These are phyloP conservation scores for Melanargia galathea DNA, from an alignment of 2,888 invertebrate genomes.

Conservation along the genomic window DNA sequence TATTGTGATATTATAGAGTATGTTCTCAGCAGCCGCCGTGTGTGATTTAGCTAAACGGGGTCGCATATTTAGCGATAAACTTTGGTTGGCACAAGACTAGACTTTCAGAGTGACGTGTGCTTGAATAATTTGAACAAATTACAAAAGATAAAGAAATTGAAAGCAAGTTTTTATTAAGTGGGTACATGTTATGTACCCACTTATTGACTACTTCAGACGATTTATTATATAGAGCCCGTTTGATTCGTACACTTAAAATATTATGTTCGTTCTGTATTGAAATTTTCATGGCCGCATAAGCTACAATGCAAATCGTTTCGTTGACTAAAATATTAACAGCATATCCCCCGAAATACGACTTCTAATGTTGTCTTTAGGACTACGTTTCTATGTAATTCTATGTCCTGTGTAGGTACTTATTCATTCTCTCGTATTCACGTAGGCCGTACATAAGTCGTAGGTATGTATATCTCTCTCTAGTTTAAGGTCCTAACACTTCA, in stretches of 20 bases:
- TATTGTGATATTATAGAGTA: background rate
- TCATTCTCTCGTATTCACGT: no score
- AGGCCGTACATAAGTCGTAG: no score
- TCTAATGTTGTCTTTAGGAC: background rate
- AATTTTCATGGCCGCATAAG: conserved; percentile 1
- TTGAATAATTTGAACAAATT: no score
- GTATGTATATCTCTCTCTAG: no score
- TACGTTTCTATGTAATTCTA: background rate
- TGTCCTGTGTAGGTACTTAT: background rate
- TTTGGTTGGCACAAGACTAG: background rate
- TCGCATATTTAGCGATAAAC: background rate
- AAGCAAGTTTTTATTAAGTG: no score
- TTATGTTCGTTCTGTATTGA: background rate
- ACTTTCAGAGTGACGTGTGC: background rate
- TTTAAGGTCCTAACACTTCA: no score
- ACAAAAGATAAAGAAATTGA: no score
- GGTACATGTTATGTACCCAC: no score
- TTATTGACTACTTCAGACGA: no score
- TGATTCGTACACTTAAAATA: background rate
- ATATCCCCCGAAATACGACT: background rate
- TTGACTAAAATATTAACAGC: background rate
- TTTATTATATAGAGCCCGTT: background rate
- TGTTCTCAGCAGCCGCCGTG: background rate
- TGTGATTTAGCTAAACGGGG: background rate
- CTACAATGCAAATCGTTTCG: background rate